Conservation (phyloP, 1,140 invertebrate species). For the Drepana arcuata region DNA sequence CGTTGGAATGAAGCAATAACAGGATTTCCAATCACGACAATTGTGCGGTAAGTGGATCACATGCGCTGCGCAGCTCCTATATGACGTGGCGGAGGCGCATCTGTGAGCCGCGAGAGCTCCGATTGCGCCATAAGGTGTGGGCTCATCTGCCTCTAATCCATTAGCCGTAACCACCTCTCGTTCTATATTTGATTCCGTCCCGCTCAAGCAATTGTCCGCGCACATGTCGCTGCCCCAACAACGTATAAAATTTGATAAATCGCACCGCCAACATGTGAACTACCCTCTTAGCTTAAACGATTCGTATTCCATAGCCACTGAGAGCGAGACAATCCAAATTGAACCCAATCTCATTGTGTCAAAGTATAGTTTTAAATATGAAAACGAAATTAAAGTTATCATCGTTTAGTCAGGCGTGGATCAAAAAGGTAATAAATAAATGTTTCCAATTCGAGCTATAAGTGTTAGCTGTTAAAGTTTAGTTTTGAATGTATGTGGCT, state of each 20-base stretch:
- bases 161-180: slow-evolving; percentile 60
- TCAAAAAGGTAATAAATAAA: slow-evolving; percentile 14
- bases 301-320: slow-evolving; percentile 27
- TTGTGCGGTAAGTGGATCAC: slow-evolving; percentile 10
- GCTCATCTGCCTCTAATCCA: slow-evolving; percentile 62
- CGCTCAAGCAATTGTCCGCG: slow-evolving; percentile 51
- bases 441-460: slow-evolving; percentile 9
- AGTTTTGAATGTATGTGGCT: slow-evolving; percentile 10
- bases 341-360: slow-evolving; percentile 5
- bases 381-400: slow-evolving; percentile 27
- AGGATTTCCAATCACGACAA: slow-evolving; percentile 4
- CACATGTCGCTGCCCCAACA: slow-evolving; percentile 58
- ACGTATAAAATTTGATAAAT: slow-evolving; percentile 70
- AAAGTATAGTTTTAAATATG: slow-evolving; percentile 12
- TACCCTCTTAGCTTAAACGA: slow-evolving; percentile 67
- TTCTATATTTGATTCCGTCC: slow-evolving; percentile 56
- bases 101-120: slow-evolving; percentile 44
- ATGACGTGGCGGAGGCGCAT: slow-evolving; percentile 33
- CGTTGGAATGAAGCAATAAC: too few relatives aligned
- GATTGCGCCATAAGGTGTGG: slow-evolving; percentile 54
- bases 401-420: slow-evolving; percentile 28
- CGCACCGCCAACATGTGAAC: slow-evolving; percentile 63
- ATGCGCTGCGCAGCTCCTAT: slow-evolving; percentile 22
- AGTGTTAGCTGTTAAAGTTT: neutral
- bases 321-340: slow-evolving; percentile 6